Percentiles rank a stretch among this genome's conserved stretches.
phyloP scores from a whole-genome alignment of 35 echinoderm and acorn worm genomes.

The Ophiothrix spiculata region DNA sequence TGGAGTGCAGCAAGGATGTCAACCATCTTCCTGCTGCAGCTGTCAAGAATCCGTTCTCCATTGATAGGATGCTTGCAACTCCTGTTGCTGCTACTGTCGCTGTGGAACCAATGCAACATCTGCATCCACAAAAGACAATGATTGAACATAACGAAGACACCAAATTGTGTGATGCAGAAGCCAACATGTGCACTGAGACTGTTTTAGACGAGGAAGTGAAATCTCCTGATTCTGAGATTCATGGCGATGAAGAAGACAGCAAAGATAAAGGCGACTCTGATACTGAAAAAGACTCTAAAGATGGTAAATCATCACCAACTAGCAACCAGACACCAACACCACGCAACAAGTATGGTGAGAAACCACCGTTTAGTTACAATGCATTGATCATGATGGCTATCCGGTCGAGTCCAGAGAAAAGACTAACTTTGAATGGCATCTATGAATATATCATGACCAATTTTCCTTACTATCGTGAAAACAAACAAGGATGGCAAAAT shows the following conservation, averaged over 20 bases:
- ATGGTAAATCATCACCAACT: neutral
- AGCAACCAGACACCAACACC: slow-evolving; percentile 20
- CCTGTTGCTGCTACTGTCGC: neutral
- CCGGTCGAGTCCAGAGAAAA: slow-evolving; percentile 92
- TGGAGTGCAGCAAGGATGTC: neutral
- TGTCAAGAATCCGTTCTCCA: neutral
- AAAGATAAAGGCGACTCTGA: neutral
- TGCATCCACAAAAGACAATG: neutral
- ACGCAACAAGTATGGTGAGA: slow-evolving; percentile 96
- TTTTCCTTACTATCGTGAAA: slow-evolving; percentile 98
- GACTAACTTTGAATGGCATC: slow-evolving; percentile 97
- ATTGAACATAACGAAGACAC: neutral
- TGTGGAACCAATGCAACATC: neutral
- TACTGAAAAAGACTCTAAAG: neutral
- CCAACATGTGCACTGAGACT: neutral
- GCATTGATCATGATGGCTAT: slow-evolving; percentile 99
- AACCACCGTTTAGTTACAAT: slow-evolving; percentile 99
- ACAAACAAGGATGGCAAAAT: slow-evolving; percentile 99
- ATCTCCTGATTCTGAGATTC: neutral
- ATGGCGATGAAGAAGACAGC: neutral
- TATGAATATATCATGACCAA: slow-evolving; percentile 99
- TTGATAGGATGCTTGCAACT: neutral
- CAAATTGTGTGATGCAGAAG: neutral
- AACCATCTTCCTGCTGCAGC: neutral
- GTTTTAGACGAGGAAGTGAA: neutral